These are phyloP conservation scores for Chrysolina haemoptera DNA, from an alignment of 2,888 invertebrate genomes.

Conservation along the genomic window DNA sequence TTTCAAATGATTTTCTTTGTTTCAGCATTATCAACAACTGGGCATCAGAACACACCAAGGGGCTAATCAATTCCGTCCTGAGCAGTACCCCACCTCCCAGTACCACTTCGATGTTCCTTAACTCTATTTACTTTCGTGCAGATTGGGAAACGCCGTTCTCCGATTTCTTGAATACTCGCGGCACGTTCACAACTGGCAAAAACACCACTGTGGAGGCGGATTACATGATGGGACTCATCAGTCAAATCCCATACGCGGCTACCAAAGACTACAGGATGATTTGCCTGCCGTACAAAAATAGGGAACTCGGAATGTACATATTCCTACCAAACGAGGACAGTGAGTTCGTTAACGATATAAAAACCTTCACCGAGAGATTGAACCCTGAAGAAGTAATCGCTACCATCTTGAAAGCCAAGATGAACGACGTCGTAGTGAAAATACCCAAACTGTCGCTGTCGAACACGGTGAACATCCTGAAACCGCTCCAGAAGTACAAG, in stretches of 20 bases:
- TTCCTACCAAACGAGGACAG: conserved; percentile 66
- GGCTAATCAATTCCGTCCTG: conserved; percentile 66
- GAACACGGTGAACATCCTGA: conserved; percentile 60
- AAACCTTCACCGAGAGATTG: conserved; percentile 56
- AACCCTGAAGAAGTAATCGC: conserved; percentile 57
- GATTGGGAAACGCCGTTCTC: conserved; percentile 70
- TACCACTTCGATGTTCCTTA: conserved; percentile 67
- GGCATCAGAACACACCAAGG: conserved; percentile 64
- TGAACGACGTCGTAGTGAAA: conserved; percentile 58
- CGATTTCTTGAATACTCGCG: conserved; percentile 62
- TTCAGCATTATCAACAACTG: conserved; percentile 63
- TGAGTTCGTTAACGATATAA: conserved; percentile 60
- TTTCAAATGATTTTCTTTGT: conserved; percentile 20
- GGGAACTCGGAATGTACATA: conserved; percentile 69
- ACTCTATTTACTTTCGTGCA: conserved; percentile 70
- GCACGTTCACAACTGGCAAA: conserved; percentile 58
- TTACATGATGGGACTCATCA: conserved; percentile 63
- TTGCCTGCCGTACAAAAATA: conserved; percentile 69
- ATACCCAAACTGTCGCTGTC: conserved; percentile 64
- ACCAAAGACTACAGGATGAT: conserved; percentile 66
- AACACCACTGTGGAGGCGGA: conserved; percentile 55
- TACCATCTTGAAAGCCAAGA: conserved; percentile 53
- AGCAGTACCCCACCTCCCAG: conserved; percentile 59
- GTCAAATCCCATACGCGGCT: conserved; percentile 64
- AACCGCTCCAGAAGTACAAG: conserved; percentile 61